A percentile compares a stretch with the other conserved stretches of the same genome.
phyloP scores from a whole-genome alignment of 2,113 vertebrate species.

The Neotoma lepida region DNA sequence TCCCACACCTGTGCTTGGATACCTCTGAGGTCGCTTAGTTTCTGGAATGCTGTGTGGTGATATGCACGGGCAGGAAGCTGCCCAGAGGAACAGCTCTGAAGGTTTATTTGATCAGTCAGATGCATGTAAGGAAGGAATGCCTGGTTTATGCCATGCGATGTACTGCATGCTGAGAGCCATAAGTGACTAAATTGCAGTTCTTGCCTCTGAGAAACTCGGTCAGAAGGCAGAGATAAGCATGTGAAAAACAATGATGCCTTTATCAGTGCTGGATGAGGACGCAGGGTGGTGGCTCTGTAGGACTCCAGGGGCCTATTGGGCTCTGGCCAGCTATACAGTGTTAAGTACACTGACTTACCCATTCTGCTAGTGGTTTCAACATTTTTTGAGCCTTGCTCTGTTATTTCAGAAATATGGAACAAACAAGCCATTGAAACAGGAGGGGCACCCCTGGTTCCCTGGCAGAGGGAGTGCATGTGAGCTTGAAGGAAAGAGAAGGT shows the following conservation, averaged over 20 bases:
- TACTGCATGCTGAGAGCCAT: neutral
- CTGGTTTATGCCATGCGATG: fast-evolving
- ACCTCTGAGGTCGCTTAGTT: neutral
- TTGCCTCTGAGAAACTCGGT: neutral
- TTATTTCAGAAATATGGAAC: neutral
- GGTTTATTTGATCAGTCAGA: neutral
- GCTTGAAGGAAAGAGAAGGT: neutral
- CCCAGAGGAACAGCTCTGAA: neutral
- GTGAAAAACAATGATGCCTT: neutral
- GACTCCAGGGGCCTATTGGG: neutral
- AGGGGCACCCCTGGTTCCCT: fast-evolving
- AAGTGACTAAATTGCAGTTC: neutral
- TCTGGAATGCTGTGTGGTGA: fast-evolving
- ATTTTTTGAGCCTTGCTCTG: neutral
- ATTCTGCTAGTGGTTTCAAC: neutral
- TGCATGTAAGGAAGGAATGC: fast-evolving
- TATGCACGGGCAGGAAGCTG: neutral
- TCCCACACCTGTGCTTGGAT: neutral
- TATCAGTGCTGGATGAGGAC: neutral
- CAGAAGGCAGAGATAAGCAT: neutral
- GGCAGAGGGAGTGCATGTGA: neutral
- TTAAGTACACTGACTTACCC: neutral
- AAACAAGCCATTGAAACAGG: too few relatives aligned
- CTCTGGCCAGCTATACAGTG: fast-evolving
- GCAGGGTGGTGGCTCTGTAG: fast-evolving